Conservation (phyloP, 2,888 invertebrate species). For the Lamproptera curius region DNA sequence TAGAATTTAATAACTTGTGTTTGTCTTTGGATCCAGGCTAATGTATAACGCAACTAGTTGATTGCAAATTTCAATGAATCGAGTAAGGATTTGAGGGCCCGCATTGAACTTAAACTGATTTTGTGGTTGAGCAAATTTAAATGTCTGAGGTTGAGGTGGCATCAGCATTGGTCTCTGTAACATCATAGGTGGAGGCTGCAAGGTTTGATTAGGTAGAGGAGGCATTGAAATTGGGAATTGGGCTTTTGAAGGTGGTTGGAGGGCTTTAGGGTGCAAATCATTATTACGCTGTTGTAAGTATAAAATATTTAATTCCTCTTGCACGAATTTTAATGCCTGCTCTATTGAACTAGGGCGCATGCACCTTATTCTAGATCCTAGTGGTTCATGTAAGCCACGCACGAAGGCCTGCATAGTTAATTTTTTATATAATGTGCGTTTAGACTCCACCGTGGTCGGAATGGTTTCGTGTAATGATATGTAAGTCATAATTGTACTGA, state of each 20-base stretch:
- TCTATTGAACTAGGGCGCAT: constrained; percentile 30
- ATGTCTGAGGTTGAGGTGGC: neutral
- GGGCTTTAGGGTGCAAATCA: neutral
- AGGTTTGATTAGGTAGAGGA: neutral
- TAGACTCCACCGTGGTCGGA: constrained; percentile 12
- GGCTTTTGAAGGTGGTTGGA: neutral
- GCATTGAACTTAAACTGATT: neutral
- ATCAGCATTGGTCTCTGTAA: constrained; percentile 1
- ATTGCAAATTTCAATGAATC: too few relatives aligned
- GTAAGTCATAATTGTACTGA: too few relatives aligned
- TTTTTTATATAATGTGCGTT: too few relatives aligned
- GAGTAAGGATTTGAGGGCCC: neutral
- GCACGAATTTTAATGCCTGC: constrained; percentile 25
- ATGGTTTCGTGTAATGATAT: constrained; percentile 21
- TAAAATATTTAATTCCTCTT: too few relatives aligned
- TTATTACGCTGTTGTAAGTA: neutral
- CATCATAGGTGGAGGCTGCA: neutral
- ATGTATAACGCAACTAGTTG: too few relatives aligned
- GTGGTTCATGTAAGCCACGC: constrained; percentile 20
- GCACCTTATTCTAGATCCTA: constrained; percentile 30
- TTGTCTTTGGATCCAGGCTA: too few relatives aligned
- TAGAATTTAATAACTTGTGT: too few relatives aligned
- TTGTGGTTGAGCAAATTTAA: neutral
- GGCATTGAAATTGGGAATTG: neutral
- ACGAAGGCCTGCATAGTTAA: constrained; percentile 26